Evolutionary conservation across 2,797 vertebrate genomes (phyloP).

Genomic region (Todus mexicanus): DNA sequence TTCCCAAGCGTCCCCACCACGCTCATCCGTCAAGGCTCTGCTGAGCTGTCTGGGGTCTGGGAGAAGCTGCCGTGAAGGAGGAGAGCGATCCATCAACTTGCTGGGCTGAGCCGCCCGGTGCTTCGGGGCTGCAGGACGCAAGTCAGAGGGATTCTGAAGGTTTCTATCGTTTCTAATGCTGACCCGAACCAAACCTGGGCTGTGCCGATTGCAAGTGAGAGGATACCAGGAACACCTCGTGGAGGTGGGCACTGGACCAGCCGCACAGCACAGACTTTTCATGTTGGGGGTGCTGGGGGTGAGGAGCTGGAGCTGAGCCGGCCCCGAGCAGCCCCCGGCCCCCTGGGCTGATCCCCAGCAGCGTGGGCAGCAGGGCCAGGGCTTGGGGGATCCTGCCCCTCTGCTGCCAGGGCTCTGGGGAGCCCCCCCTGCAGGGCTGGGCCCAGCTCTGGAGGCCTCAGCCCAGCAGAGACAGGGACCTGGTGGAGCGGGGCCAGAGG

Average conservation of each 20-base stretch:
- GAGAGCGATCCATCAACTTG: background rate
- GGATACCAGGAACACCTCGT: background rate
- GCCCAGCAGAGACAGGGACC: too few relatives aligned
- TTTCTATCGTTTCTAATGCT: background rate
- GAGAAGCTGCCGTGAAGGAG: background rate
- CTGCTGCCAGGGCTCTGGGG: too few relatives aligned
- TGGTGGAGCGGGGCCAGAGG: too few relatives aligned
- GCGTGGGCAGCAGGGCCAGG: too few relatives aligned
- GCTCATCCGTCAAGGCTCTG: background rate
- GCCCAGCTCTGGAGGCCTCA: too few relatives aligned
- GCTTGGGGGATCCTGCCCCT: too few relatives aligned
- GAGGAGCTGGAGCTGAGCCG: too few relatives aligned
- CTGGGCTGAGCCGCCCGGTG: background rate
- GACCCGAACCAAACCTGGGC: background rate
- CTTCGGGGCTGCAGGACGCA: background rate
- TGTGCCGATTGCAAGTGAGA: background rate
- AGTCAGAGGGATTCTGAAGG: background rate
- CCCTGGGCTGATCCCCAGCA: background rate
- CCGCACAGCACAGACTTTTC: background rate
- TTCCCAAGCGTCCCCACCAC: background rate
- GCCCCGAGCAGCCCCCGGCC: too few relatives aligned
- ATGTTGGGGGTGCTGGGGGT: too few relatives aligned
- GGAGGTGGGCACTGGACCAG: background rate
- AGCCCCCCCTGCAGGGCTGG: too few relatives aligned
- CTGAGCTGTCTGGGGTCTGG: background rate